Conservation (phyloP, 2,113 vertebrate species). For the Cyprinodon brontotheroides region DNA sequence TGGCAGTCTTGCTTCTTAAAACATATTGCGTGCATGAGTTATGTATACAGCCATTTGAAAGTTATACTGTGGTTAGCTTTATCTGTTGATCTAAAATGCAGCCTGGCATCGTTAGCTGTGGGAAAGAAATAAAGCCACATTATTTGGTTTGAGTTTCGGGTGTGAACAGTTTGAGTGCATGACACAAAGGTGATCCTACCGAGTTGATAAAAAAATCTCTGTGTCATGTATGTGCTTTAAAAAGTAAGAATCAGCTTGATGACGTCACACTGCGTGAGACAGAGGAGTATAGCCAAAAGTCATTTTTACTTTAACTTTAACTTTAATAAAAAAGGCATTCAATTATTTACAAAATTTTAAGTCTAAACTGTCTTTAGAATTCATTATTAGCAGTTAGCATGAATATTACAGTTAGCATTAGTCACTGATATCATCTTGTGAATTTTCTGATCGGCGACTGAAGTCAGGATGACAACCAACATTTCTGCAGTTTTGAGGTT, state of each 20-base stretch:
- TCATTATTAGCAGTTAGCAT: not conserved
- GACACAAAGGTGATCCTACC: not conserved
- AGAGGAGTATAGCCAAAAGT: not conserved
- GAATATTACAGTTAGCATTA: not conserved
- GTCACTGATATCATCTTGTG: no score
- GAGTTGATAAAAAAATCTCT: slow-evolving; percentile 9
- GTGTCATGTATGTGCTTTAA: slow-evolving; percentile 22
- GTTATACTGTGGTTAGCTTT: slow-evolving; percentile 4
- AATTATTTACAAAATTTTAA: not conserved
- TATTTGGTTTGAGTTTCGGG: slow-evolving; percentile 47
- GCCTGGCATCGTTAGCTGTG: slow-evolving; percentile 7
- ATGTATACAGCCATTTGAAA: slow-evolving; percentile 23
- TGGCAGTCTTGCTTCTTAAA: not conserved
- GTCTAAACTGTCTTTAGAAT: not conserved
- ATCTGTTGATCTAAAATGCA: slow-evolving; percentile 31
- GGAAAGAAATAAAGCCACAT: slow-evolving; percentile 27
- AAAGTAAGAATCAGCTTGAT: not conserved
- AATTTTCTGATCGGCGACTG: no score
- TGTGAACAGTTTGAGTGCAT: slow-evolving; percentile 21
- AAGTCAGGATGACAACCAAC: not conserved
- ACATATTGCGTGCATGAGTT: not conserved
- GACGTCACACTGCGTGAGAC: not conserved
- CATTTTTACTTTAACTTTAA: not conserved
- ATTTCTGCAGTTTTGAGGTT: not conserved
- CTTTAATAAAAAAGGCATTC: not conserved